Evolutionary conservation across 2,888 invertebrate species (phyloP).

Genomic region (Mantis religiosa): DNA sequence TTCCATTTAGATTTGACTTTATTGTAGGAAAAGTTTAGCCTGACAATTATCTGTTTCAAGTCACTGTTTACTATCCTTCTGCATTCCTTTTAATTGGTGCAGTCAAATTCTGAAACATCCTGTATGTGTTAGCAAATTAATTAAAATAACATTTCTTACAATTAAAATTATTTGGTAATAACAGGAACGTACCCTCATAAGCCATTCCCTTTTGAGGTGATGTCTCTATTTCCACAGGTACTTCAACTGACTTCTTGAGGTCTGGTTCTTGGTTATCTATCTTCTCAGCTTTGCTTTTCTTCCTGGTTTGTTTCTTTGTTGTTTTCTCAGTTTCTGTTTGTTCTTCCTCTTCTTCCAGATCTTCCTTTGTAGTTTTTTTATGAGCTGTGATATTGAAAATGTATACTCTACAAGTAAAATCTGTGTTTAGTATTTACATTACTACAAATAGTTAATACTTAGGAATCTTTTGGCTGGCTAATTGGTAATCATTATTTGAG

Average conservation of each 20-base stretch:
- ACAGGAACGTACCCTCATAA: slow-evolving; percentile 17
- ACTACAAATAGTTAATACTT: background rate
- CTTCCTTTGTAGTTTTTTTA: slow-evolving; percentile 42
- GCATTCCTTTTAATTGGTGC: no score
- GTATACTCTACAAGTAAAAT: background rate
- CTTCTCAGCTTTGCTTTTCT: slow-evolving; percentile 21
- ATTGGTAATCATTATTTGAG: background rate
- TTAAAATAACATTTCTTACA: no score
- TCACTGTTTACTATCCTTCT: no score
- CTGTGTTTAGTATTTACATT: background rate
- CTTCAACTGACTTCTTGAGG: slow-evolving; percentile 30
- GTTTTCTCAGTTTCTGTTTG: slow-evolving; percentile 44
- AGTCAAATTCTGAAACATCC: no score
- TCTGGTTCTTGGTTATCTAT: slow-evolving; percentile 14
- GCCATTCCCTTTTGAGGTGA: slow-evolving; percentile 31
- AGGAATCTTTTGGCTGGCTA: background rate
- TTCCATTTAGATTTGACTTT: no score
- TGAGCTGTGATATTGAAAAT: slow-evolving; percentile 13
- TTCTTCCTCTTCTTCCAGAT: slow-evolving; percentile 32
- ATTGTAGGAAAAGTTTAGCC: no score
- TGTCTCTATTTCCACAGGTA: slow-evolving; percentile 41
- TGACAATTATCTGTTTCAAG: no score
- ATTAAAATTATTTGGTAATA: background rate
- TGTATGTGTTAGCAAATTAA: no score
- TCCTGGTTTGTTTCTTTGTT: slow-evolving; percentile 25